Base-by-base conservation (phyloP, 2,797 vertebrate genomes). In the Crocidura indochinensis region DNA sequence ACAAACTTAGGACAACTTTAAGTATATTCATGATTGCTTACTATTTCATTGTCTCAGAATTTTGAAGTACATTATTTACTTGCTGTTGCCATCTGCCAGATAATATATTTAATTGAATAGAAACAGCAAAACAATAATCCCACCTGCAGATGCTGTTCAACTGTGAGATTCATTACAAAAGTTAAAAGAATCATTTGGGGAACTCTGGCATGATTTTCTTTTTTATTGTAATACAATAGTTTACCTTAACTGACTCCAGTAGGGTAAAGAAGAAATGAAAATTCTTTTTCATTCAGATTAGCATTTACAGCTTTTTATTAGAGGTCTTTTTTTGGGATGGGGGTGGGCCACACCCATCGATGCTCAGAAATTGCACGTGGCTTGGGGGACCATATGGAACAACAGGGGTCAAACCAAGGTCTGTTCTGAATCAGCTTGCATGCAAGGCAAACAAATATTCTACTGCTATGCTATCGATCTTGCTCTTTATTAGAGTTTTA, bases 1-100 rank as follows among this genome's bases (percentile, higher is more conserved):
- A 29, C 65, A 46, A 74, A 74, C 19, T 68, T 6, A 81, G 38
- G 9, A 46, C 15, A 68, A 29, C 60, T 93, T 81, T 71, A 84
- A 92, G 75, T 90, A 65, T 75, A 51, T 90, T 92, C 87, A 85
- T 87, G 77, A 87, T 60, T 67, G 29, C 71, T 88, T 76, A 49
- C 72, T 68, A 67, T 88, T 91, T 92, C 62, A 15, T 64, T 20
- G 47, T 83, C 84, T 62, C 68, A 65, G 49, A 22, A 29, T 68
- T 94, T 67, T 81, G 68, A 96, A 79, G 74, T 46, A 62, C 29
- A 31, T 87, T 93, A 83, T 93, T 94, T 94, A 75, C 31, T 90
- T 84, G 47, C 53, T 86, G 2, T 91, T 62, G 83, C 80, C 92
- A 95, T 93, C 89, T 95, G 87, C 74, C 53, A 75, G 87, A 85